Conservation (phyloP, 2,797 vertebrate genomes). For the Ficedula albicollis region DNA sequence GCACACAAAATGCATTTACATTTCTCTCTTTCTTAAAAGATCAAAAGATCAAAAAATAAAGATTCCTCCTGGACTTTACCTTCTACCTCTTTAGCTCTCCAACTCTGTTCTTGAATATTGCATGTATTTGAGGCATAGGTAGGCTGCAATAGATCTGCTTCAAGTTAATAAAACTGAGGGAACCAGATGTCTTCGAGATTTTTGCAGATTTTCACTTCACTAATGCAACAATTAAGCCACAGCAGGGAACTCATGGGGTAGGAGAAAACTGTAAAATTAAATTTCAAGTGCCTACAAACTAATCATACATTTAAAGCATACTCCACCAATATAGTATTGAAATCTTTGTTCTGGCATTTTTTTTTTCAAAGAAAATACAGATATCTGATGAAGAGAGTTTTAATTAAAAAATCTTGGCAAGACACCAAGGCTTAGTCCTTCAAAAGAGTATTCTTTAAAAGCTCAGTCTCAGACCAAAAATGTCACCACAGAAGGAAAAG, state of each 20-base stretch:
- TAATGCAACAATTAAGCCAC: background rate
- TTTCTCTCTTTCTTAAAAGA: background rate
- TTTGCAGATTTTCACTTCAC: background rate
- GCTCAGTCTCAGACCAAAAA: background rate
- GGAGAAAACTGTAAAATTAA: background rate
- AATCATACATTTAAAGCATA: background rate
- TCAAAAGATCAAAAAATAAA: background rate
- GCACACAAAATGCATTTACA: background rate
- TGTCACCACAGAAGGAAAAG: background rate
- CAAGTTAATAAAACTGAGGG: background rate
- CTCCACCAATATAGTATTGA: background rate
- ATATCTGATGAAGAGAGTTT: background rate
- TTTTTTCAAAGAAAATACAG: background rate
- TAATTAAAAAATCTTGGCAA: background rate
- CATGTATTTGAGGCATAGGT: background rate
- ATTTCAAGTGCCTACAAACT: background rate
- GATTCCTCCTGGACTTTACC: background rate
- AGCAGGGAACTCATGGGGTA: background rate
- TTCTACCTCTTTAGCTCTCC: background rate
- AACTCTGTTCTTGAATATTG: background rate
- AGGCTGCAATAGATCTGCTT: background rate
- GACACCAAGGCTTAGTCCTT: background rate
- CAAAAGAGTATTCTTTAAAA: background rate
- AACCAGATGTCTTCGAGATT: background rate
- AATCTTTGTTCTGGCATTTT: background rate